Evolutionary conservation across 2,888 invertebrate genomes (phyloP).

Genomic region (Trypoxylon attenuatum): DNA sequence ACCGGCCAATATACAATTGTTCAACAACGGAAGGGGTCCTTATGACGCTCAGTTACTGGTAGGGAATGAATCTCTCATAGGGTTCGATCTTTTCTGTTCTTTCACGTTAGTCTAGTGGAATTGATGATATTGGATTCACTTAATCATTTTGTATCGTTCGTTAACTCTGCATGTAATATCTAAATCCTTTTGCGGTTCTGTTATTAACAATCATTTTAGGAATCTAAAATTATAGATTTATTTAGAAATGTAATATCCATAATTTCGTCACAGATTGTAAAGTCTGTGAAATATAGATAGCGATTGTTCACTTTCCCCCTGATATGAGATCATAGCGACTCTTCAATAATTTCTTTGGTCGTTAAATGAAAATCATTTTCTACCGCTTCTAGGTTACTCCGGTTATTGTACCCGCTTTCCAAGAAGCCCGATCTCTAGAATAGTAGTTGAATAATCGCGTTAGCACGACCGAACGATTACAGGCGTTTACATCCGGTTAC

Average conservation of each 20-base stretch:
- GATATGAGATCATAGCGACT: constrained; percentile 1
- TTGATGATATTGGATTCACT: no score
- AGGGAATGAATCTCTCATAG: not conserved
- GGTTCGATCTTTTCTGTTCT: not conserved
- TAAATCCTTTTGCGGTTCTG: no score
- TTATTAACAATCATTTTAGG: no score
- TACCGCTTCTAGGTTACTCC: not conserved
- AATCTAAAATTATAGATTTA: no score
- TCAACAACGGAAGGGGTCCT: constrained; percentile 26
- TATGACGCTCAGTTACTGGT: not conserved
- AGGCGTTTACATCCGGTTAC: not conserved
- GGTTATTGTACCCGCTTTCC: not conserved
- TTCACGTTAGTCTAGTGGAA: no score
- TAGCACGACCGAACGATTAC: not conserved
- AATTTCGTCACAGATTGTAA: no score
- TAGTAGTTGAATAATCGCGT: not conserved
- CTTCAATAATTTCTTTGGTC: not conserved
- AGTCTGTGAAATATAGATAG: no score
- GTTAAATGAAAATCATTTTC: not conserved
- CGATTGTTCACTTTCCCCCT: constrained; percentile 21
- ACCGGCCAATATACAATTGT: constrained; percentile 14
- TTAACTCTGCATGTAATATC: no score
- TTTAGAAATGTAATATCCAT: no score
- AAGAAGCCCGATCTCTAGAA: not conserved
- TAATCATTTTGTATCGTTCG: no score